Evolutionary conservation across 2,888 invertebrate species (phyloP), one percentile per base, ranked within the genome.

Genomic region (Aethes cnicana): DNA sequence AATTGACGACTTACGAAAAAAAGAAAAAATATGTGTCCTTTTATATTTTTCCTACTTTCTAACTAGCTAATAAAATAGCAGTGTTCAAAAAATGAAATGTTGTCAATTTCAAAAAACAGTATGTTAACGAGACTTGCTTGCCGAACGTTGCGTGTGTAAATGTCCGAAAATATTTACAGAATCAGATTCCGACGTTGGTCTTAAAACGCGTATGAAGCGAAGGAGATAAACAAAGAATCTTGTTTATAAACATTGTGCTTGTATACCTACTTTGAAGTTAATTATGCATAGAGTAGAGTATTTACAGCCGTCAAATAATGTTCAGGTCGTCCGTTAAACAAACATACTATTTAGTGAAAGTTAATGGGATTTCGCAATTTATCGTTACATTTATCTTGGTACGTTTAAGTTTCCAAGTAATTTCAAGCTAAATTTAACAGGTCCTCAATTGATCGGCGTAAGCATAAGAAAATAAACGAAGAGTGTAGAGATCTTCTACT

Each of bases 341-440:
- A 57, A 57, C 48, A 44, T 49, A 52, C 49, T 53, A 59, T 61
- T 60, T 43, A 62, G 63, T 56, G 65, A 65, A 65, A 65, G 63
- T 59, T 53, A 52, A 43, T 58, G 60, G 33, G 54, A 56, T 58
- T 59, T 53, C 35, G 12, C 49, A 21, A 32, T 46, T 48, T 56
- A 35, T 21, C 21, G 25, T n/a, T 9, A 35, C 32, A 12, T 20
- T 26, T 41, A 39, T 39, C 33, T 20, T 9, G n/a, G n/a, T 25
- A 25, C 36, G 23, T 42, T 18, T 43, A 28, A 21, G 26, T 49
- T 17, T n/a, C 26, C 16, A 12, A 25, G 18, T 21, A 35, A 28
- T 35, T 25, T 42, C 26, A 21, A 35, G 7, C 25, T 35, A 20
- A 20, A 32, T 4, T 16, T 23, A 16, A 9, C 17, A 9, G 33